Percentiles rank a stretch among this genome's conserved stretches.
These are phyloP conservation scores for Percina caprodes DNA, from an alignment of 2,113 vertebrate species.

Conservation along the genomic window DNA sequence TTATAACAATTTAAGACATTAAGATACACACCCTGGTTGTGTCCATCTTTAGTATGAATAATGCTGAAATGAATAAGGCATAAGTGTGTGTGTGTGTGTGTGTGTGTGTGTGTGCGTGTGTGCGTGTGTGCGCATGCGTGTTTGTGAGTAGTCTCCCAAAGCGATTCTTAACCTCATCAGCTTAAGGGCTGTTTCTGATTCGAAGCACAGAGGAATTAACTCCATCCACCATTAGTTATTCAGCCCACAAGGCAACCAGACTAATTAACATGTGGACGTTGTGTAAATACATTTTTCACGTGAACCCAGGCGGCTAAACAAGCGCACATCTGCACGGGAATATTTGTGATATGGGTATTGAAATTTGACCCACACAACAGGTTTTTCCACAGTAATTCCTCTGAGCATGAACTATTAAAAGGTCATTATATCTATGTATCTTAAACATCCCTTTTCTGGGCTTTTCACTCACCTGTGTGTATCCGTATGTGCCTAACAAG, in stretches of 20 bases:
- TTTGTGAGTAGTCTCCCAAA: not conserved
- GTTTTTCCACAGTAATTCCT: not conserved
- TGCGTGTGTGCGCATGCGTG: not conserved
- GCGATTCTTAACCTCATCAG: conserved; percentile 22
- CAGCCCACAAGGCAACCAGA: conserved; percentile 22
- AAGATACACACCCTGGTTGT: not conserved
- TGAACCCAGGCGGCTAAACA: conserved; percentile 19
- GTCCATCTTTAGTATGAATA: not conserved
- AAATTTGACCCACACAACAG: conserved; percentile 7
- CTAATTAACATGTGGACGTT: conserved; percentile 50
- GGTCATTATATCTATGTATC: not conserved
- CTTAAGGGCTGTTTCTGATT: conserved; percentile 59
- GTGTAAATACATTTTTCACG: conserved; percentile 38
- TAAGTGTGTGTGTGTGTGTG: not conserved
- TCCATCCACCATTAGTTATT: conserved; percentile 38
- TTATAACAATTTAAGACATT: not conserved
- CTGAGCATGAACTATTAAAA: not conserved
- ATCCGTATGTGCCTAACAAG: conserved; percentile 95
- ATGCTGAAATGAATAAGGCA: too few species aligned
- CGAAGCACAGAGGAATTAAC: conserved; percentile 35
- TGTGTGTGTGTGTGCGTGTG: not conserved
- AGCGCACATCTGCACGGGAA: not conserved
- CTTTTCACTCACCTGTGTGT: conserved; percentile 90
- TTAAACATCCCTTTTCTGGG: not conserved
- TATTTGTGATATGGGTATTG: not conserved